phyloP scores from a whole-genome alignment of 2,797 vertebrate genomes.

The Lepilemur septentrionalis region DNA sequence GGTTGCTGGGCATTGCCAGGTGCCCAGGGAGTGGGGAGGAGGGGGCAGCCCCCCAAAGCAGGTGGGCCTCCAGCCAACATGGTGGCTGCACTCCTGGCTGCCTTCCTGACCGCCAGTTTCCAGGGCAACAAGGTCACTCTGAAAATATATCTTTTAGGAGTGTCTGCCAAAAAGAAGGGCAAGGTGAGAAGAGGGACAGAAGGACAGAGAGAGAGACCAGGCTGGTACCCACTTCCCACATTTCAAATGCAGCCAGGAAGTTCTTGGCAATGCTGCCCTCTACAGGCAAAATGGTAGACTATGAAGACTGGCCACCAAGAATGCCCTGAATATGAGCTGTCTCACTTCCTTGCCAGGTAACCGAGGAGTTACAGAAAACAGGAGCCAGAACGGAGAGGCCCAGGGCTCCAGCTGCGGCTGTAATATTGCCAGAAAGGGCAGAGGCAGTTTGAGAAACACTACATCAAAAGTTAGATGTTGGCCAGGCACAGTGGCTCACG shows the following conservation, averaged over 20 bases:
- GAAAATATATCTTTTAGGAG: not conserved
- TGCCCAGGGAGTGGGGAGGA: not conserved
- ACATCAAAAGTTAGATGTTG: not conserved
- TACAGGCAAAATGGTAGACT: not conserved
- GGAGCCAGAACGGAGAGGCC: rapidly evolving
- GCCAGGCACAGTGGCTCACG: no score
- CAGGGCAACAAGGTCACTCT: not conserved
- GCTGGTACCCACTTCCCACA: not conserved
- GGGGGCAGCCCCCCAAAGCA: not conserved
- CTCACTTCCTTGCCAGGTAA: not conserved
- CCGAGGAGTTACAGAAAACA: not conserved
- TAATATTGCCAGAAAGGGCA: not conserved
- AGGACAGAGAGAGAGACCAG: not conserved
- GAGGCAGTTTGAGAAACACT: not conserved
- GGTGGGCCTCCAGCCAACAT: not conserved
- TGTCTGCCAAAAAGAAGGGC: not conserved
- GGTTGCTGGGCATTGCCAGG: not conserved
- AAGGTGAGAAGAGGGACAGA: not conserved
- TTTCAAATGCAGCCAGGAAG: not conserved
- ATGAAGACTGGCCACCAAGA: not conserved
- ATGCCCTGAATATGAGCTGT: not conserved
- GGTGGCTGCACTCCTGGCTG: not conserved
- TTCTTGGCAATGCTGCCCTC: not conserved
- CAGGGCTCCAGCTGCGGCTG: not conserved
- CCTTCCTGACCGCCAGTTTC: not conserved